Conservation (phyloP, 64 coral and sea anemone species). For the Pachyseris speciosa region DNA sequence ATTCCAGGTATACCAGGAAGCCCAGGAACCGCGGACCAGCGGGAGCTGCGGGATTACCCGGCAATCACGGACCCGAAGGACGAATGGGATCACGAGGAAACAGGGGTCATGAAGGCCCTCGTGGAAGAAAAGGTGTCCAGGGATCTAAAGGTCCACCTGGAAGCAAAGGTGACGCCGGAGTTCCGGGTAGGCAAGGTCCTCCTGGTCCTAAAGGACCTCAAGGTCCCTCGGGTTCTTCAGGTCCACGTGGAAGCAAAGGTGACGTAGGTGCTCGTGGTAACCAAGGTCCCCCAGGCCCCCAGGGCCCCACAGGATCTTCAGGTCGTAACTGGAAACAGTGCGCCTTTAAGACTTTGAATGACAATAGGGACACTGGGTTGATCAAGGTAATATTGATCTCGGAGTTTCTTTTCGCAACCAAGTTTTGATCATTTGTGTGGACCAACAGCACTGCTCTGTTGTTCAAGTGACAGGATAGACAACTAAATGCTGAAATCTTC, state of each 20-base stretch:
- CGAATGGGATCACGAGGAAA: background rate
- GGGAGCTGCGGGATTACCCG: background rate
- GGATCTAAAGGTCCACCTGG: background rate
- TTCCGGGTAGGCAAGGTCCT: background rate
- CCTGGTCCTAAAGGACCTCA: background rate
- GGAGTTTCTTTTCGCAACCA: no score
- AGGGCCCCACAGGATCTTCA: background rate
- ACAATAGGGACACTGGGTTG: background rate
- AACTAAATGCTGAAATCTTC: no score
- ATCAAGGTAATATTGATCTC: conserved; percentile 18
- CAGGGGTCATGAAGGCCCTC: background rate
- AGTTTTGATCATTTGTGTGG: no score
- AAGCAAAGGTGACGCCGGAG: background rate
- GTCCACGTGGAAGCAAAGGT: background rate
- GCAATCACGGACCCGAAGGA: conserved; percentile 1
- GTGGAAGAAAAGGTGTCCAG: background rate
- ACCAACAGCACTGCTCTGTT: no score
- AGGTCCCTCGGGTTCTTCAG: background rate
- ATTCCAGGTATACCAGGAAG: background rate
- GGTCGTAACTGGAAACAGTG: background rate
- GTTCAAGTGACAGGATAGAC: no score
- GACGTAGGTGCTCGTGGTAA: background rate
- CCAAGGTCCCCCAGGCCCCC: background rate
- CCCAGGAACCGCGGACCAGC: no score
- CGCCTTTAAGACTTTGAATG: background rate